These are phyloP conservation scores for Ophthalmolycus amberensis DNA, from an alignment of 2,113 vertebrate species.

Conservation along the genomic window DNA sequence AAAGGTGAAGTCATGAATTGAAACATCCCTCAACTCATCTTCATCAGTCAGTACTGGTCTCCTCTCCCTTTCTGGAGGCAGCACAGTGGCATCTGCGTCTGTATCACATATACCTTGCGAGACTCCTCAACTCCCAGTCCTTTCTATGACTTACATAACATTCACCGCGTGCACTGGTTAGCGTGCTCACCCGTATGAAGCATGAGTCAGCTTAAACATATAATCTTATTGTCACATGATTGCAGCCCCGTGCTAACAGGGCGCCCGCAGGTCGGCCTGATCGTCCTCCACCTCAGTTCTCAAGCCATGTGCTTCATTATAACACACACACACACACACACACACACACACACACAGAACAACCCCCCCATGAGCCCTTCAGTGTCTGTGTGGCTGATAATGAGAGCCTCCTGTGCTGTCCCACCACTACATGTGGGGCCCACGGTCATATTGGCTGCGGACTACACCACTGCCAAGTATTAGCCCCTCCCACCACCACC, in stretches of 20 bases:
- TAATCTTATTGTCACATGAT: conserved; percentile 48
- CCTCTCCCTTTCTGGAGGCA: background rate
- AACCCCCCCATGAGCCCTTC: conserved; percentile 10
- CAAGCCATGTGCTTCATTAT: conserved; percentile 40
- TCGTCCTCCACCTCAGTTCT: conserved; percentile 23
- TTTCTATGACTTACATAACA: conserved; percentile 10
- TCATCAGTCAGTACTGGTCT: background rate
- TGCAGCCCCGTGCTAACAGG: conserved; percentile 27
- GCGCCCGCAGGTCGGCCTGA: conserved; percentile 18
- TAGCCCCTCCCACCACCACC: conserved; percentile 42
- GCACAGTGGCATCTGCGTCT: background rate
- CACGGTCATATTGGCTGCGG: conserved; percentile 50
- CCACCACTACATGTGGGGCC: conserved; percentile 70
- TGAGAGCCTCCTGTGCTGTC: conserved; percentile 57
- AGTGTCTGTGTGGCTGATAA: conserved; percentile 53
- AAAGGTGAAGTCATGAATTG: no score
- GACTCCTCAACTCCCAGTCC: no score
- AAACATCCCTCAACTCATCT: background rate
- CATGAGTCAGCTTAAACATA: conserved; percentile 22
- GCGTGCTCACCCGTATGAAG: background rate
- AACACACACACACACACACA: conserved; percentile 17
- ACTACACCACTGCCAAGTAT: conserved; percentile 67
- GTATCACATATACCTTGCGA: no score
- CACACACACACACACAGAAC: conserved; percentile 2
- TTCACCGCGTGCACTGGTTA: background rate